Conservation (phyloP, 2,797 vertebrate genomes). For the Spinibarbus caldwelli region DNA sequence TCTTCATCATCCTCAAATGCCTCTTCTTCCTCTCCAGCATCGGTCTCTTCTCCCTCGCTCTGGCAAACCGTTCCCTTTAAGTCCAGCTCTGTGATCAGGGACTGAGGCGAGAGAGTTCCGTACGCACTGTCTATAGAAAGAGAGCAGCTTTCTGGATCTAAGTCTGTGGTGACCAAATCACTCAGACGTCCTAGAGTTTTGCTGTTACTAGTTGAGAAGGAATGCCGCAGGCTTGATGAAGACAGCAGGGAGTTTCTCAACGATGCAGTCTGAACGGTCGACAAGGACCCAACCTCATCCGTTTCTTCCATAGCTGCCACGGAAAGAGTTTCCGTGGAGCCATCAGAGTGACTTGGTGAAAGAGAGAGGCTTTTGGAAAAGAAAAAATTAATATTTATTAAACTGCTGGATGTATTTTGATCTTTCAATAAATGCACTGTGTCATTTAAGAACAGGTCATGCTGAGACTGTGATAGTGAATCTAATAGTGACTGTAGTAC, state of each 20-base stretch:
- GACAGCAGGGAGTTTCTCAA: constrained; percentile 31
- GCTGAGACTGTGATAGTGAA: background rate
- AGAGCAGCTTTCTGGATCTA: constrained; percentile 77
- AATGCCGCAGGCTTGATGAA: constrained; percentile 27
- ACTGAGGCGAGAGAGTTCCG: constrained; percentile 89
- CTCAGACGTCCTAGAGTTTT: constrained; percentile 38
- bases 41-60: constrained; percentile 71
- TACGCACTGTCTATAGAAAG: constrained; percentile 95
- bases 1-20: constrained; percentile 61
- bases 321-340: constrained; percentile 90
- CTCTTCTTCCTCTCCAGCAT: constrained; percentile 67
- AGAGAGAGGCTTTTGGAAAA: constrained; percentile 35
- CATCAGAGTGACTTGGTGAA: constrained; percentile 81
- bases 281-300: constrained; percentile 7
- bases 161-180: constrained; percentile 48
- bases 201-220: constrained; percentile 12
- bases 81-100: constrained; percentile 71
- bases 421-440: background rate
- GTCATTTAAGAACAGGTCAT: background rate
- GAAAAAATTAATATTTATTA: background rate
- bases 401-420: background rate
- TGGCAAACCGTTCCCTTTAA: constrained; percentile 73
- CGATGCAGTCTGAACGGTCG: constrained; percentile 33
- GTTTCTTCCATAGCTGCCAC: constrained; percentile 81
- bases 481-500: no score